phyloP scores from a whole-genome alignment of 2,113 vertebrate genomes.

The Periophthalmus modestus region DNA sequence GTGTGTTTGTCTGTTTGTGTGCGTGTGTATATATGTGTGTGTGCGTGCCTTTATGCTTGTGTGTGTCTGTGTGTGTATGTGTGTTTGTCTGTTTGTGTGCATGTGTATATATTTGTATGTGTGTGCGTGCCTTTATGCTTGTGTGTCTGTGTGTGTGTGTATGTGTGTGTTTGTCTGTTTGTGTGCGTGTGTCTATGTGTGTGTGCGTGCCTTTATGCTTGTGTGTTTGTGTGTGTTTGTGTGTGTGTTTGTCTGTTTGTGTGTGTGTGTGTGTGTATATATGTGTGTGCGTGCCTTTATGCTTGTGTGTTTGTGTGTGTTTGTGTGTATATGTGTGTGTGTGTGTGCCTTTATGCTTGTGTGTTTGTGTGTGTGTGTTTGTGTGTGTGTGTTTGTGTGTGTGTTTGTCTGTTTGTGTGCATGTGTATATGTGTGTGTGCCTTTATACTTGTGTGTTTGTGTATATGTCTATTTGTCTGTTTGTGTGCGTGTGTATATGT shows the following conservation, averaged over 20 bases:
- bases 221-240: neutral
- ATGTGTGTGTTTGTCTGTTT: too few relatives aligned
- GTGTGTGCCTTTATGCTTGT: too few relatives aligned
- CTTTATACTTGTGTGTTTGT: neutral
- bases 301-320: slow-evolving; percentile 37
- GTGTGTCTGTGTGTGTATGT: neutral
- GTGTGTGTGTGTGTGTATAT: slow-evolving; percentile 19
- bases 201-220: too few relatives aligned
- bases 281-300: slow-evolving; percentile 29
- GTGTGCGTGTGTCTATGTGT: too few relatives aligned
- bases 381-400: slow-evolving; percentile 1
- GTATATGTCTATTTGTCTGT: neutral
- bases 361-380: too few relatives aligned
- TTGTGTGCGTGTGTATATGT: slow-evolving; percentile 26
- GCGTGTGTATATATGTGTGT: too few relatives aligned
- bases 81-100: slow-evolving; percentile 9
- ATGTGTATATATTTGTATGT: slow-evolving; percentile 33
- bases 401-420: neutral
- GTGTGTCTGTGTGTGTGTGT: slow-evolving; percentile 41
- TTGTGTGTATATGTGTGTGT: too few relatives aligned
- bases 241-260: neutral
- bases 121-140: slow-evolving; percentile 29
- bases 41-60: too few relatives aligned
- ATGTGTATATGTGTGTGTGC: too few relatives aligned
- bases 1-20: neutral